Base-by-base conservation (phyloP, 2,797 vertebrate genomes). In the Danio tinwini region DNA sequence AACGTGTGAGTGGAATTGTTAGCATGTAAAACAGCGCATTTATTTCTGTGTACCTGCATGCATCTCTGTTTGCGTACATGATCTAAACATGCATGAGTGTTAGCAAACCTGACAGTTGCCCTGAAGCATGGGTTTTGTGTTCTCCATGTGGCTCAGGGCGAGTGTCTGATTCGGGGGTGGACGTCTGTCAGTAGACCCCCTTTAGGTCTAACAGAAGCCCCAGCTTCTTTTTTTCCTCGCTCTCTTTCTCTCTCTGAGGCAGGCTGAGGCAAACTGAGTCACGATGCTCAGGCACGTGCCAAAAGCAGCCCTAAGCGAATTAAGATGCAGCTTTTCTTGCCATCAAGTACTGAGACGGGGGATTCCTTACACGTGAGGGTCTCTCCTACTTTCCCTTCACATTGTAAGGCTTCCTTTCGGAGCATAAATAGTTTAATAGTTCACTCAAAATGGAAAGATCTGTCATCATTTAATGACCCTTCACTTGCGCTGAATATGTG, bases 201-300 rank as follows among this genome's bases (percentile, higher is more conserved):
- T 68, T n/a, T 69, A 42, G 64, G 53, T 64, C 39, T 42, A n/a
- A 4, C 40, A 47, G 40, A 45, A 44, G 39, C 16, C 37, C 16
- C 1, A 4, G 52, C 37, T 79, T 63, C 17, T 74, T 72, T 50
- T 50, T 47, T 70, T 52, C 16, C 19, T 13, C 50, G 0, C 39
- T 74, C 74, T 52, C 67, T 45, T 58, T 68, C 63, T 74, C 59
- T 84, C 52, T 72, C 45, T 21, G 53, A 55, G 61, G 47, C 53
- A 53, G 45, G 44, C 42, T 50, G 49, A 72, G 62, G 56, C 62
- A 21, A 71, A 79, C 84, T 82, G 79, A 91, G 91, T 92, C 92
- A 94, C 88, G 82, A 87, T 58, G 82, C 88, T 85, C 6, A 58
- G 42, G 87, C 92, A 93, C 85, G 88, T 94, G 92, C 85, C 84